Conservation (phyloP, 2,113 vertebrate species). For the Nanorana parkeri region DNA sequence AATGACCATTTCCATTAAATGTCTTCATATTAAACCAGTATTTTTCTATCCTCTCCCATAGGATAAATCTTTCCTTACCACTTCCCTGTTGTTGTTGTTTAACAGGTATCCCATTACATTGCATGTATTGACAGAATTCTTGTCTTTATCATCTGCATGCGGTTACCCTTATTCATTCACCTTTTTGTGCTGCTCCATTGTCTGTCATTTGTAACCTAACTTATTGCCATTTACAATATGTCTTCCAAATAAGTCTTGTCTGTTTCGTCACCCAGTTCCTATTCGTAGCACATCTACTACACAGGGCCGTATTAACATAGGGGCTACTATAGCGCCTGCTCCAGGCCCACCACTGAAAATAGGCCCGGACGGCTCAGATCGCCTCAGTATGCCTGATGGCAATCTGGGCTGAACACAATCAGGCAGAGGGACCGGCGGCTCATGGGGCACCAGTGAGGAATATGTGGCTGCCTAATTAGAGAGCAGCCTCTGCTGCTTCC, state of each 20-base stretch:
- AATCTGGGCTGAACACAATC: too few relatives aligned
- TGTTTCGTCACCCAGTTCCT: neutral
- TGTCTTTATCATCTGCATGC: constrained; percentile 10
- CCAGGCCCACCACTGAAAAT: too few relatives aligned
- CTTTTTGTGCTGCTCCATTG: too few relatives aligned
- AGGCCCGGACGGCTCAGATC: too few relatives aligned
- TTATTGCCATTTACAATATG: neutral
- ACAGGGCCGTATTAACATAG: too few relatives aligned
- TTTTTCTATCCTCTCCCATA: constrained; percentile 60
- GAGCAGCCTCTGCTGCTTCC: too few relatives aligned
- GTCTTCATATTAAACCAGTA: constrained; percentile 36
- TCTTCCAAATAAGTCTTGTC: neutral
- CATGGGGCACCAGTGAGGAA: too few relatives aligned
- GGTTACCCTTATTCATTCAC: neutral
- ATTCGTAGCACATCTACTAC: neutral
- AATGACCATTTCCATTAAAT: neutral
- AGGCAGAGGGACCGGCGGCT: too few relatives aligned
- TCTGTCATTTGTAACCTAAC: too few relatives aligned
- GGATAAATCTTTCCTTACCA: constrained; percentile 58
- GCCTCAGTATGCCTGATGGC: too few relatives aligned
- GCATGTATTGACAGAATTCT: constrained; percentile 43
- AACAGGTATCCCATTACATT: constrained; percentile 58
- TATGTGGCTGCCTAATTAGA: too few relatives aligned
- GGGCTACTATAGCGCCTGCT: too few relatives aligned
- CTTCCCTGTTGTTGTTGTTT: constrained; percentile 60